Evolutionary conservation across 2,113 vertebrate species (phyloP).

Genomic region (Caloenas nicobarica): DNA sequence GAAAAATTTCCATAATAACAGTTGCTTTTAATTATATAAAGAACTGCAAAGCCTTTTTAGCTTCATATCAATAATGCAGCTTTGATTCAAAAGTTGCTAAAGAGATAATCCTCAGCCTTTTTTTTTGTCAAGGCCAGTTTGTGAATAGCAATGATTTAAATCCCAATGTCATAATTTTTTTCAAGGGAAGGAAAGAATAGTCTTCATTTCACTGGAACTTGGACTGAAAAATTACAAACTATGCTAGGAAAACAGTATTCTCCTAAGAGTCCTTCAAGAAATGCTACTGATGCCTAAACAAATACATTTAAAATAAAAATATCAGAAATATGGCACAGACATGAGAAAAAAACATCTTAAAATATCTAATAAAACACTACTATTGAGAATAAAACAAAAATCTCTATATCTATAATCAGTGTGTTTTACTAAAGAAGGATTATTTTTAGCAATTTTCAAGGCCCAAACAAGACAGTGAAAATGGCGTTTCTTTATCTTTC

Average conservation of each 20-base stretch:
- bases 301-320: not conserved
- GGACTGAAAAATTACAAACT: conserved; percentile 31
- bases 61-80: conserved; percentile 70
- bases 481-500: conserved; percentile 43
- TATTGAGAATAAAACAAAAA: not conserved
- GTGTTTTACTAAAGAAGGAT: not conserved
- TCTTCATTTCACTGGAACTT: not conserved
- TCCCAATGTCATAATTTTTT: conserved; percentile 14
- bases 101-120: conserved; percentile 62
- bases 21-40: conserved; percentile 74
- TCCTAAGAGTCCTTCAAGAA: not conserved
- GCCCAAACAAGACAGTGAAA: conserved; percentile 8
- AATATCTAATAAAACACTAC: not conserved
- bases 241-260: not conserved
- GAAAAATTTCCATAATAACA: conserved; percentile 65
- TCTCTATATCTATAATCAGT: not conserved
- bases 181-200: conserved; percentile 19
- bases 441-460: conserved; percentile 32
- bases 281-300: not conserved
- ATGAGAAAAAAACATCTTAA: not conserved
- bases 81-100: conserved; percentile 66
- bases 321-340: not conserved
- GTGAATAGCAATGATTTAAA: conserved; percentile 57
- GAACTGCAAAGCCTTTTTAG: conserved; percentile 56
- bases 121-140: conserved; percentile 28